Conservation (phyloP, 2,113 vertebrate genomes). For the Bos javanicus region DNA sequence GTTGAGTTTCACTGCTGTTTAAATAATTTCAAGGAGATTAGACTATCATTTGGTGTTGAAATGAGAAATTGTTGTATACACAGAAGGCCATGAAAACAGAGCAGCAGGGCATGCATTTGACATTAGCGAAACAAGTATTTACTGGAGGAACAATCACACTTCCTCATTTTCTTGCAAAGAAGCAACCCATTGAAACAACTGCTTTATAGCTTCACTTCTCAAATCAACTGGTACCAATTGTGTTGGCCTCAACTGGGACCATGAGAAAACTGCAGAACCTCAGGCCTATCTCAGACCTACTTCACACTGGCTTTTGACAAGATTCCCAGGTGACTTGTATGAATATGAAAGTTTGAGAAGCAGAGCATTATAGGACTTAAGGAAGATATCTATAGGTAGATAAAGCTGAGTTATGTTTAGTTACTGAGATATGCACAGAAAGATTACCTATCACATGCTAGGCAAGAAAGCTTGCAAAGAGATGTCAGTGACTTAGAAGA, state of each 20-base stretch:
- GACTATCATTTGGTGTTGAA: neutral
- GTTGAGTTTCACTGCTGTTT: neutral
- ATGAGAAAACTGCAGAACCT: neutral
- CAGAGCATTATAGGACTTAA: neutral
- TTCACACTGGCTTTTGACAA: neutral
- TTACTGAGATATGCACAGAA: neutral
- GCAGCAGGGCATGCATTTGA: neutral
- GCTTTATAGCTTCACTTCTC: neutral
- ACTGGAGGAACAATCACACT: neutral
- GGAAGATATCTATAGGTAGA: neutral
- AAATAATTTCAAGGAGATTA: slow-evolving; percentile 18
- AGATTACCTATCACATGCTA: neutral
- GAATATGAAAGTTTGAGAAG: slow-evolving; percentile 24
- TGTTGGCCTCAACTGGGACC: neutral
- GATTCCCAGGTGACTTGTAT: neutral
- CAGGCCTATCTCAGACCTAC: neutral
- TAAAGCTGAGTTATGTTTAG: slow-evolving; percentile 1
- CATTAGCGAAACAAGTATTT: slow-evolving; percentile 13
- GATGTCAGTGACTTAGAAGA: neutral
- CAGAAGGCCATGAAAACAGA: neutral
- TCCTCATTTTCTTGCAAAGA: neutral
- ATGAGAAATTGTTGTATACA: neutral
- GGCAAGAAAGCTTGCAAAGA: neutral
- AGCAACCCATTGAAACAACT: neutral
- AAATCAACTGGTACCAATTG: neutral